Evolutionary conservation across 2,888 invertebrate genomes (phyloP), one percentile per base, ranked within the genome.

Genomic region (Ethmia dodecea): DNA sequence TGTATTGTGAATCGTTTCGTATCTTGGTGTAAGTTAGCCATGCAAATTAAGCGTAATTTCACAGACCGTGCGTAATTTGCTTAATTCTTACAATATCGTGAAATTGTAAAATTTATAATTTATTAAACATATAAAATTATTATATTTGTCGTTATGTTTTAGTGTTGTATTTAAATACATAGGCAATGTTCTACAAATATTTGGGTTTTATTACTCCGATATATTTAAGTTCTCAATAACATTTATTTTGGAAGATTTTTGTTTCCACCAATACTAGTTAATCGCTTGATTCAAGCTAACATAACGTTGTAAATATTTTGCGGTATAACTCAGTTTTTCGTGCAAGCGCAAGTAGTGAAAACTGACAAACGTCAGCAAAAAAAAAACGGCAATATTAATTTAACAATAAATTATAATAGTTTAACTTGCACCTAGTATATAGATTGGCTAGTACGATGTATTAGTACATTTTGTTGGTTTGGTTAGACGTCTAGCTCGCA

Each of bases 211-310:
- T 51, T 31, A 26, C 55, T 53, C 8, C 67, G 63, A 69, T 65
- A 56, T 43, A 53, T 70, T 58, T 58, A 60, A 58, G 46, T 59
- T 76, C 70, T 63, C 40, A n/a, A 56, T 52, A 49, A 70, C 83
- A 80, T 86, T 86, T 86, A 84, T 86, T 86, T 86, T 86, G 86
- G 86, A 86, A 84, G 86, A 84, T 67, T 77, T 64, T 60, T 60
- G 11, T 25, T 25, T 25, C 8, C 5, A 8, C n/a, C 5, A 25
- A 11, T 11, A 12, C 5, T 24, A n/a, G 57, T 79, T 76, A 43
- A 42, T 49, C 46, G 52, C 58, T 54, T 45, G 46, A 52, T 61
- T 47, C 40, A 46, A 43, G 46, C 55, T 57, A 43, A 38, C 47
- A 49, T 53, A 42, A 39, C 43, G 47, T 53, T 47, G 45, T 46